Percentiles rank a stretch among this genome's conserved stretches.
Evolutionary conservation across 2,113 vertebrate species (phyloP).

Genomic region (Lathamus discolor): DNA sequence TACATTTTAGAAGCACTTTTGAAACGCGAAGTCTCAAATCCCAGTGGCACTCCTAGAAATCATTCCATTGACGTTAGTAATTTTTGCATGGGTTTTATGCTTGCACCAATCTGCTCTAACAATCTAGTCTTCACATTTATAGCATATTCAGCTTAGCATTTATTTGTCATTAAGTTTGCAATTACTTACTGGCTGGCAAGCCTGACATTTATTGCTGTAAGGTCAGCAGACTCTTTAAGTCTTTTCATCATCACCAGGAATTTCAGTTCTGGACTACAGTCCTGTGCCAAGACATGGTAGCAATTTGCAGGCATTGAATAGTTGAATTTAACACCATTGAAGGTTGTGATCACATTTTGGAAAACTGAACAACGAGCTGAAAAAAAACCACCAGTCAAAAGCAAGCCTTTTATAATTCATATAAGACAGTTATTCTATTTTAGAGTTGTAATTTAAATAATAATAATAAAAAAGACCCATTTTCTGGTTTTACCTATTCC

Average conservation of each 20-base stretch:
- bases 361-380: conserved; percentile 55
- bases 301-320: conserved; percentile 78
- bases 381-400: not conserved
- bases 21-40: not conserved
- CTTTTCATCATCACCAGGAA: conserved; percentile 81
- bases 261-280: conserved; percentile 80
- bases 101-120: not conserved
- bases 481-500: not conserved
- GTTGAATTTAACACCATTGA: conserved; percentile 71
- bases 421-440: not conserved
- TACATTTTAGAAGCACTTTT: not conserved
- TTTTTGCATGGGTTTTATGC: not conserved
- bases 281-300: conserved; percentile 80
- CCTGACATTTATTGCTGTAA: conserved; percentile 71
- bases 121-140: not conserved
- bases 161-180: not conserved
- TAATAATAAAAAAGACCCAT: not conserved
- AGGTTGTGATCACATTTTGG: conserved; percentile 69
- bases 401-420: not conserved
- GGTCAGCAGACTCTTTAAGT: conserved; percentile 33
- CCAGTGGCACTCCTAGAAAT: not conserved
- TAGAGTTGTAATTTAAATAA: not conserved
- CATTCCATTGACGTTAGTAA: not conserved
- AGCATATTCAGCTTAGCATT: not conserved
- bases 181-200: conserved; percentile 77